phyloP scores from a whole-genome alignment of 1,140 invertebrate species.

The Spodoptera litura region DNA sequence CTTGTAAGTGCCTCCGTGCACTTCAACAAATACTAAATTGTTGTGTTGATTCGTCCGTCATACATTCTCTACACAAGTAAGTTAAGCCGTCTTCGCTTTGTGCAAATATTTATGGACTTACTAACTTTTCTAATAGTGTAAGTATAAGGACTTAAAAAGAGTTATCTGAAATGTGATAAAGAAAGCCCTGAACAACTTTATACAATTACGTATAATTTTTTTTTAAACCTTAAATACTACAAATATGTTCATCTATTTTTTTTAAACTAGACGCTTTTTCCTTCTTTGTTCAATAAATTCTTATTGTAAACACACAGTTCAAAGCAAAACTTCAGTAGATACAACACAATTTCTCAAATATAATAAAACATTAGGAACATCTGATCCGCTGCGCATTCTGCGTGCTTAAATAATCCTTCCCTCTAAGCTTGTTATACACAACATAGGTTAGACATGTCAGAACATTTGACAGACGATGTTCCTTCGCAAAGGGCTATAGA shows the following conservation, averaged over 20 bases:
- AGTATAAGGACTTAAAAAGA: no score
- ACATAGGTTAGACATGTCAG: conserved; percentile 7
- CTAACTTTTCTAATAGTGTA: no score
- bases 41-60: conserved; percentile 28
- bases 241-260: no score
- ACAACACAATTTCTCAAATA: not conserved
- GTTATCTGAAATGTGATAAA: no score
- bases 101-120: not conserved
- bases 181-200: no score
- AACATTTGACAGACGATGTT: conserved; percentile 20
- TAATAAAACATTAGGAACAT: not conserved
- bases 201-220: no score
- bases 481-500: conserved; percentile 12
- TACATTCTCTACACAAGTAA: not conserved
- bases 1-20: conserved; percentile 17
- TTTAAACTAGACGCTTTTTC: no score
- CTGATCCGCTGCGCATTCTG: not conserved
- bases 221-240: no score
- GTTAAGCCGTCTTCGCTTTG: not conserved
- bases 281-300: no score
- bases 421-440: conserved; percentile 7
- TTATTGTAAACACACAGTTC: no score
- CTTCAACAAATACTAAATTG: conserved; percentile 28
- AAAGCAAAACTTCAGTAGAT: no score
- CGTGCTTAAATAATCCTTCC: not conserved